A percentile compares a stretch with the other conserved stretches of the same genome.
phyloP scores from a whole-genome alignment of 2,888 invertebrate species.

The Galeopsomyia nigrocyanea region DNA sequence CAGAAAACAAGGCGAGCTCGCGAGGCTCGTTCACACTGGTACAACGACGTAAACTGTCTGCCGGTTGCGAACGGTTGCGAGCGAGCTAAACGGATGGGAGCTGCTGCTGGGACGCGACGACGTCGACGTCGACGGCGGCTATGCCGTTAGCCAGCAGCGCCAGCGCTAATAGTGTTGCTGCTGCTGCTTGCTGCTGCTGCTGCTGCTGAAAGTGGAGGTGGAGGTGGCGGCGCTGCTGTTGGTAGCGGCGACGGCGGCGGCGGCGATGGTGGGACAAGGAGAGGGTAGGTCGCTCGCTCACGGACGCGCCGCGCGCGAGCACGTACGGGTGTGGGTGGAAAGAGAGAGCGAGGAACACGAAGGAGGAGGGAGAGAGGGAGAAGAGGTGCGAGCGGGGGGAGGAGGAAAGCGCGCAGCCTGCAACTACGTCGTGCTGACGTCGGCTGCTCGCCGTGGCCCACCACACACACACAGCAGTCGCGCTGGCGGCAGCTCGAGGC shows the following conservation, averaged over 20 bases:
- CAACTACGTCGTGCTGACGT: conserved; percentile 40
- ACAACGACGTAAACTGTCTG: too few relatives aligned
- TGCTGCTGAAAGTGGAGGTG: not conserved
- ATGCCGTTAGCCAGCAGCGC: not conserved
- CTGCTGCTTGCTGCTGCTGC: conserved; percentile 12
- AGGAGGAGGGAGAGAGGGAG: conserved; percentile 16
- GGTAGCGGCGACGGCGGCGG: conserved; percentile 21
- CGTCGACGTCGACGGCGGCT: conserved; percentile 8
- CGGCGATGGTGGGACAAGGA: conserved; percentile 46
- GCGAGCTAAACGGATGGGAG: not conserved
- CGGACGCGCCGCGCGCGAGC: conserved; percentile 11
- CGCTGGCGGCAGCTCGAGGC: too few relatives aligned
- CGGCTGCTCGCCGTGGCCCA: conserved; percentile 17
- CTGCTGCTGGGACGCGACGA: conserved; percentile 11
- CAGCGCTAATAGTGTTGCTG: not conserved
- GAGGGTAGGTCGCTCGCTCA: conserved; percentile 48
- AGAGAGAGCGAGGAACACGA: conserved; percentile 14
- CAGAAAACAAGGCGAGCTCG: not conserved
- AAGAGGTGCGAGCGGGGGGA: not conserved
- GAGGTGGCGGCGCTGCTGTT: not conserved
- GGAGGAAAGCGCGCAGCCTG: conserved; percentile 11
- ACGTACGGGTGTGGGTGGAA: not conserved
- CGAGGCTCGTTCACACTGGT: not conserved
- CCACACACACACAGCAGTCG: conserved; percentile 8
- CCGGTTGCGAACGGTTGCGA: too few relatives aligned